Evolutionary conservation across 2,888 invertebrate genomes (phyloP), one percentile per base, ranked within the genome.

Genomic region (Saturnia japonica): DNA sequence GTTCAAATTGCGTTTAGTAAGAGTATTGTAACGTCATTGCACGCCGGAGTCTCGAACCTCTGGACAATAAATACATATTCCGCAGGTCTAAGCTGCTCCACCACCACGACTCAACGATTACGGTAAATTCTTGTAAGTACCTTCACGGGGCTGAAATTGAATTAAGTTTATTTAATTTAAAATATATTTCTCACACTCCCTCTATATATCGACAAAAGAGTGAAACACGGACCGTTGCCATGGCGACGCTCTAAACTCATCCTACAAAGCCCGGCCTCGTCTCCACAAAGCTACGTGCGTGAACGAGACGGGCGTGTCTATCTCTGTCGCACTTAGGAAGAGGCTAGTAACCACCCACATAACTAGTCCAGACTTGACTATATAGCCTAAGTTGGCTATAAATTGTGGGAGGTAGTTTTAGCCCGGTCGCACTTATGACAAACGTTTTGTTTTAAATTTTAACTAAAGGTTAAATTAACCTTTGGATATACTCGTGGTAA

Each of bases 351-450:
- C 64, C 40, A 40, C 64, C 64, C 40, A 64, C 64, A n/a, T 64
- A 40, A 16, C 64, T 64, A 64, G 40, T n/a, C 40, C 40, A 64
- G 64, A 64, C 64, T 40, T 40, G 64, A 19, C 12, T 64, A 40
- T 64, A 40, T 64, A 64, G 40, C 64, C 64, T 64, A 64, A 64
- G 40, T 40, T 64, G 64, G 64, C 40, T 40, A n/a, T 64, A 19
- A 34, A 64, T n/a, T 40, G 57, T 60, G 57, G 40, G 64, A 64
- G 64, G 40, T 64, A 64, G 64, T 64, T 40, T 60, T n/a, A 40
- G 64, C 40, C 11, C 4, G 16, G 40, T 64, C 64, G 1, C 64
- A 64, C 64, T 19, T 34, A n/a, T 64, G 9, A 8, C 3, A 40
- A 40, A 64, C 0, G 2, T 40, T 64, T 40, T 22, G 6, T 14